Conservation (phyloP, 2,888 invertebrate genomes). For the Protodeltote pygarga region DNA sequence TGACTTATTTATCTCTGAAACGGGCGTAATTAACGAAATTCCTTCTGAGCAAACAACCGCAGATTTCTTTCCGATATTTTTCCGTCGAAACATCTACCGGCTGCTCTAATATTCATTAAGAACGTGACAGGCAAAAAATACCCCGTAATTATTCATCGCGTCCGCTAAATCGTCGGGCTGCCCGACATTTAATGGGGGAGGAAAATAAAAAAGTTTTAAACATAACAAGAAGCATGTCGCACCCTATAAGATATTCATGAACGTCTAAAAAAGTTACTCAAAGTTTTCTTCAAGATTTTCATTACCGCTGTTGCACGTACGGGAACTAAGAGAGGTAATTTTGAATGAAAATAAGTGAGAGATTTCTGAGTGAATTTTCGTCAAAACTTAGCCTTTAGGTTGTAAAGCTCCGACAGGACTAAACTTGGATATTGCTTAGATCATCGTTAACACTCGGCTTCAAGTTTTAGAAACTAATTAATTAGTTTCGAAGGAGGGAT, state of each 20-base stretch:
- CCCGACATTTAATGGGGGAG: constrained; percentile 76
- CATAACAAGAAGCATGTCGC: constrained; percentile 81
- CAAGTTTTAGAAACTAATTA: constrained; percentile 70
- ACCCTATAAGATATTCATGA: constrained; percentile 80
- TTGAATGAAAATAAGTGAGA: constrained; percentile 37
- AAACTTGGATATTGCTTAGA: constrained; percentile 70
- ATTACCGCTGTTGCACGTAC: constrained; percentile 66
- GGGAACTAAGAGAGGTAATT: constrained; percentile 33
- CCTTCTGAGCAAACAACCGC: constrained; percentile 63
- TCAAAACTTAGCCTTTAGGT: constrained; percentile 44
- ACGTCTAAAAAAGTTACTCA: constrained; percentile 65
- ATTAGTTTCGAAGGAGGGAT: constrained; percentile 63
- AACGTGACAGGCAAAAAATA: constrained; percentile 84
- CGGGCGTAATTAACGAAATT: constrained; percentile 78
- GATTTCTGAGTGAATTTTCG: constrained; percentile 48
- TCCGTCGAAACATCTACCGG: constrained; percentile 28
- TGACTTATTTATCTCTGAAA: constrained; percentile 80
- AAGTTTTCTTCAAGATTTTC: constrained; percentile 69
- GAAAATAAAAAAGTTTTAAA: constrained; percentile 81
- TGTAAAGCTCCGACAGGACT: constrained; percentile 46
- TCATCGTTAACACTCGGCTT: constrained; percentile 68
- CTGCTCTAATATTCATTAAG: constrained; percentile 83
- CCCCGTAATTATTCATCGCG: constrained; percentile 83
- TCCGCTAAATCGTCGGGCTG: constrained; percentile 78
- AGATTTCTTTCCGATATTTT: constrained; percentile 70